Evolutionary conservation across 2,888 invertebrate species (phyloP).

Genomic region (Cryptosula pallasiana): DNA sequence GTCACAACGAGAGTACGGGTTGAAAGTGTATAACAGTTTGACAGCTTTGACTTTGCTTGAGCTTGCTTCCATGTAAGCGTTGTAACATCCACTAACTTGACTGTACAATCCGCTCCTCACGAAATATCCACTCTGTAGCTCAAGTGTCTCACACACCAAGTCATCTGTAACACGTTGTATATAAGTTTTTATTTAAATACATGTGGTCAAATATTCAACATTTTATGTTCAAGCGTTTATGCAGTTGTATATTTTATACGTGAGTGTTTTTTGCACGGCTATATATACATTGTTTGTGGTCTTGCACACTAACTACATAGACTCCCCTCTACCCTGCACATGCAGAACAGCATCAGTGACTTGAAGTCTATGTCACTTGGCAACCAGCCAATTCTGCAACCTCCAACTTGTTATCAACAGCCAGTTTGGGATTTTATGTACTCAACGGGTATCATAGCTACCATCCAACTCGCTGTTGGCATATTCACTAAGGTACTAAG

Average conservation of each 20-base stretch:
- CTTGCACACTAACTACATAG: too few species aligned
- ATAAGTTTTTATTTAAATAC: too few species aligned
- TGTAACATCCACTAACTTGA: not conserved
- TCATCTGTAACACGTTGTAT: conserved; percentile 10
- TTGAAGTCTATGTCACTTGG: not conserved
- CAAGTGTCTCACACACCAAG: not conserved
- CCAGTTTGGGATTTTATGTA: conserved; percentile 50
- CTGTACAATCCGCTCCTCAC: not conserved
- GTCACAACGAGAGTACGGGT: not conserved
- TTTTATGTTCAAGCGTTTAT: too few species aligned
- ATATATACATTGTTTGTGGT: too few species aligned
- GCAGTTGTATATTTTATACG: too few species aligned
- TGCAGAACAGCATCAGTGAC: conserved; percentile 25
- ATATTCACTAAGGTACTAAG: conserved; percentile 45
- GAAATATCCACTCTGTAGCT: not conserved
- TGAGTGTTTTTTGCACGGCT: too few species aligned
- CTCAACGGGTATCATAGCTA: conserved; percentile 46
- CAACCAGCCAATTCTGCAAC: conserved; percentile 25
- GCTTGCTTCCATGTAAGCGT: not conserved
- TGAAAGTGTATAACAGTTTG: not conserved
- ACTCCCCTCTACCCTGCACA: conserved; percentile 45
- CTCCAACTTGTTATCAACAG: conserved; percentile 30
- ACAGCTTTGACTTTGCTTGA: not conserved
- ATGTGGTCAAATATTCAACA: too few species aligned
- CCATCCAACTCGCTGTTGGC: conserved; percentile 45